Conservation (phyloP, 2,888 invertebrate genomes). For the Drosophila kambysellisi region DNA sequence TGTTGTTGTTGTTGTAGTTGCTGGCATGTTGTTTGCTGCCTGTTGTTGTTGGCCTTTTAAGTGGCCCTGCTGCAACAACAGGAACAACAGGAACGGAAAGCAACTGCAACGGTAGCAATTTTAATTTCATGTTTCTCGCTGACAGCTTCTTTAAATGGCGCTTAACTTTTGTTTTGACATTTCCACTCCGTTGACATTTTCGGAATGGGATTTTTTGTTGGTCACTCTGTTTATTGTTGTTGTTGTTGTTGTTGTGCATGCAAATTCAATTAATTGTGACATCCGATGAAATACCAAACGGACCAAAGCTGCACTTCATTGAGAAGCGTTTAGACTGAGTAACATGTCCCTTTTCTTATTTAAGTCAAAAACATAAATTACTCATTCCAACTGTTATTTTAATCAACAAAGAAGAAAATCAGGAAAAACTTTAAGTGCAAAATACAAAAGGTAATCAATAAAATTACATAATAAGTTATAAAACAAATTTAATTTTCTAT, state of each 20-base stretch:
- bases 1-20: too few species aligned
- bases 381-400: neutral
- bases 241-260: constrained; percentile 50
- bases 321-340: neutral
- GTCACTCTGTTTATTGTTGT: neutral
- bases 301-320: constrained; percentile 8
- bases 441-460: neutral
- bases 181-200: constrained; percentile 64
- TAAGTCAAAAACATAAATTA: neutral
- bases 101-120: constrained; percentile 70
- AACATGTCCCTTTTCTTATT: neutral
- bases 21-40: constrained; percentile 22
- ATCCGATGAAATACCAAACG: constrained; percentile 47
- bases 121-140: constrained; percentile 64
- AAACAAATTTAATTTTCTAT: accelerated
- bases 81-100: neutral
- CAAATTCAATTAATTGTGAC: constrained; percentile 76
- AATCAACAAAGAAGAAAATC: neutral
- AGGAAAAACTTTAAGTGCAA: neutral
- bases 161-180: constrained; percentile 72
- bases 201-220: constrained; percentile 16
- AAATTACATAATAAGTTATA: neutral
- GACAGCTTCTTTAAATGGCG: constrained; percentile 82
- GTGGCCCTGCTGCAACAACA: constrained; percentile 43
- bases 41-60: constrained; percentile 50